phyloP scores from a whole-genome alignment of 1,140 invertebrate genomes.

The Bombus impatiens region DNA sequence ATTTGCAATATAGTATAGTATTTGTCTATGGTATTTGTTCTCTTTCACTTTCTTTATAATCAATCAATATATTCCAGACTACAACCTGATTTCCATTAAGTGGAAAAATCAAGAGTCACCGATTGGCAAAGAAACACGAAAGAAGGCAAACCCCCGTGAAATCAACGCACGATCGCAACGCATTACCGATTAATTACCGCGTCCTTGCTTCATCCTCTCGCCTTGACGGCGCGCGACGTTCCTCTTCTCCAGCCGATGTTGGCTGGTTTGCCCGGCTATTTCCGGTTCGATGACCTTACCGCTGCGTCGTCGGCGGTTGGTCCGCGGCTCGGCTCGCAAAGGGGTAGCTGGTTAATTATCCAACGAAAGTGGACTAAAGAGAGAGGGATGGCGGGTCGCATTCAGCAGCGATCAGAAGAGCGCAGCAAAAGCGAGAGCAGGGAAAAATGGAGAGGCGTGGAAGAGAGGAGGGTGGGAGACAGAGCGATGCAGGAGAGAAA shows the following conservation, averaged over 20 bases:
- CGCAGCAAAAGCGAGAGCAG: conserved; percentile 31
- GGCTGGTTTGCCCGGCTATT: conserved; percentile 42
- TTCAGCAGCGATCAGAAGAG: conserved; percentile 71
- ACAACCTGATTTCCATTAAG: neutral
- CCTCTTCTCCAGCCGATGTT: conserved; percentile 15
- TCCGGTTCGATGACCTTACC: conserved; percentile 60
- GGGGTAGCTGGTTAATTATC: conserved; percentile 75
- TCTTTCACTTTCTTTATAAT: neutral
- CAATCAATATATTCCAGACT: neutral
- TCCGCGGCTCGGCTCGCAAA: conserved; percentile 30
- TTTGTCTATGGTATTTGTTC: neutral
- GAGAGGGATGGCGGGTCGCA: conserved; percentile 40
- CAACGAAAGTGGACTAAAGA: conserved; percentile 72
- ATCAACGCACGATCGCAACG: neutral
- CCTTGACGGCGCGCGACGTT: conserved; percentile 12
- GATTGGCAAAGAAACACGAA: neutral
- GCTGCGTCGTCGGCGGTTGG: conserved; percentile 27
- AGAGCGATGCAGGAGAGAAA: neutral
- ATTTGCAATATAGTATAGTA: neutral
- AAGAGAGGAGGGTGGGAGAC: neutral
- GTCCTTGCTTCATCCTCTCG: conserved; percentile 25
- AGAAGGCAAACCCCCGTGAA: neutral
- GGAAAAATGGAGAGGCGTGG: conserved; percentile 47
- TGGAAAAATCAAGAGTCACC: neutral
- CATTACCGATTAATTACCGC: conserved; percentile 52